phyloP scores from a whole-genome alignment of 2,113 vertebrate genomes.

The Equus przewalskii region DNA sequence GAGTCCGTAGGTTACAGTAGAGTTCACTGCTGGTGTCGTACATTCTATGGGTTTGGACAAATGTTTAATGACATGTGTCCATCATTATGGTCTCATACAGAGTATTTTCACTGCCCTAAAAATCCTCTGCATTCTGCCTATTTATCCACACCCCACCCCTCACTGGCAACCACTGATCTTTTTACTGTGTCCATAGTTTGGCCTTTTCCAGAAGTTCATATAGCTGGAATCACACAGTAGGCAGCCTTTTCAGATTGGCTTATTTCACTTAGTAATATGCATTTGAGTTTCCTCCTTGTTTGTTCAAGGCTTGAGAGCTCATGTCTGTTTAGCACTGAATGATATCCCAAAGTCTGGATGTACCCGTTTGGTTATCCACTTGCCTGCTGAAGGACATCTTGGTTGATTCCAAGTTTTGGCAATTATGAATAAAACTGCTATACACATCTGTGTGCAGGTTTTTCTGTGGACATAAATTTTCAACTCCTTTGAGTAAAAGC shows the following conservation, averaged over 20 bases:
- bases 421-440: neutral
- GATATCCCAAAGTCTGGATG: neutral
- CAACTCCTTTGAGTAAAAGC: neutral
- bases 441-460: neutral
- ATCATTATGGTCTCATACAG: neutral
- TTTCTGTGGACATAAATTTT: neutral
- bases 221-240: neutral
- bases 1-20: neutral
- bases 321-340: neutral
- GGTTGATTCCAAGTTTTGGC: neutral
- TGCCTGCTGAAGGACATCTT: neutral
- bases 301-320: neutral
- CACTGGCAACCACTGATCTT: neutral
- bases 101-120: neutral
- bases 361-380: neutral
- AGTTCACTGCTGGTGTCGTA: neutral
- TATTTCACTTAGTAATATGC: neutral
- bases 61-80: neutral
- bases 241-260: neutral
- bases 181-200: neutral
- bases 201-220: slow-evolving; percentile 4
- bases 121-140: neutral
- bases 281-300: neutral
- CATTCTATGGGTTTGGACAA: neutral
- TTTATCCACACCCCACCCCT: neutral